Base-by-base conservation (phyloP, 2,113 vertebrate genomes). In the Lipotes vexillifer region DNA sequence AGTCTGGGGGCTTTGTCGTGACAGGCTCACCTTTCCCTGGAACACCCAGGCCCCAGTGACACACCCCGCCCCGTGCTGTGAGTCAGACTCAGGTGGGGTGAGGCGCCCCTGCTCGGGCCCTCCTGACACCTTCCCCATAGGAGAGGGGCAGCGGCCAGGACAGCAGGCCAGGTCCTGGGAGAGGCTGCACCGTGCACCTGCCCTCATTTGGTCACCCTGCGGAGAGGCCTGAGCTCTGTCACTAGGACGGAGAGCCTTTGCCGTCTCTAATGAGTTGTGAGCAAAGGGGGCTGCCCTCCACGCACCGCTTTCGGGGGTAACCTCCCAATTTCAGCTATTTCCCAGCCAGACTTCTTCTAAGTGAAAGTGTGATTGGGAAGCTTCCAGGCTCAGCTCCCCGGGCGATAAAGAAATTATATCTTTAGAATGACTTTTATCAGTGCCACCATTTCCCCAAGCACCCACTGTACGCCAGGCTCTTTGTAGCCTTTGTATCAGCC, bases 1-100 rank as follows among this genome's bases (percentile, higher is more conserved):
- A 88, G 49, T 59, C 38, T 71, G 80, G 71, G 91, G 91, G 72
- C 65, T 93, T 63, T 96, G 97, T 93, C 92, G 80, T 0, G 6
- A 94, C 97, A 95, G 57, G 97, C 83, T 89, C 12, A 0, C 25
- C 38, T 61, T 88, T 85, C 65, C 71, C 59, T 57, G 82, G 31
- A 84, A n/a, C 2, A 3, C 46, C n/a, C 0, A 0, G 5, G 33
- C 33, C 2, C 21, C 23, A 4, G 7, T 5, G 8, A 11, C 7
- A 6, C 21, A 65, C 72, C 69, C 59, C 11, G 0, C 97, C 81
- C 4, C 0, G 41, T 1, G 17, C 59, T 1, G 0, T 78, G 87
- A 93, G 61, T 93, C 96, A 95, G 23, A 33, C 13, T 93, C 93
- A 88, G 18, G 27, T 3, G 2, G 27, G 63, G 8, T 8, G n/a